These are phyloP conservation scores for Anticlea derivata DNA, from an alignment of 2,888 invertebrate genomes.

Conservation along the genomic window DNA sequence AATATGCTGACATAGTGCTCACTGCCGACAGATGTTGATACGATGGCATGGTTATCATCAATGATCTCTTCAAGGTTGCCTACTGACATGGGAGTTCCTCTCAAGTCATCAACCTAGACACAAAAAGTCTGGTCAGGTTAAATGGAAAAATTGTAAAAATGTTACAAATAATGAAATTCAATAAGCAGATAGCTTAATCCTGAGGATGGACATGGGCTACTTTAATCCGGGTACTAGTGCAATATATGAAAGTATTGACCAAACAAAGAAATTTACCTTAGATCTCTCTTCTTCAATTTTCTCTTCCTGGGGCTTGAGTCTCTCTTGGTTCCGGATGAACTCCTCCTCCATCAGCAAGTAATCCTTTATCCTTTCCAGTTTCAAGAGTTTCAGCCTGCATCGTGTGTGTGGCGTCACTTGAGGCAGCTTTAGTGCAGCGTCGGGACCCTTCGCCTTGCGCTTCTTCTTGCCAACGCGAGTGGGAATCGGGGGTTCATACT, in stretches of 20 bases:
- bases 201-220: no score
- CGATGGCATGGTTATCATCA: conserved; percentile 99
- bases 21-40: conserved; percentile 98
- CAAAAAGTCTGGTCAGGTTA: background rate
- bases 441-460: conserved; percentile 97
- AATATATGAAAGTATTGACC: background rate
- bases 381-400: conserved; percentile 96
- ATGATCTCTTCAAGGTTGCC: conserved; percentile 99
- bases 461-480: conserved; percentile 99
- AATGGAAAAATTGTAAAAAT: no score
- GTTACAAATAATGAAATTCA: no score
- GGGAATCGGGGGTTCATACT: conserved; percentile 99
- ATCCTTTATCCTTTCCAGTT: conserved; percentile 98
- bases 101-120: conserved; percentile 94
- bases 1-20: conserved; percentile 99
- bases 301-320: conserved; percentile 99
- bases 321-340: conserved; percentile 98
- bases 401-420: conserved; percentile 99
- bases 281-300: conserved; percentile 99
- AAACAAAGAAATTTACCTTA: conserved; percentile 77
- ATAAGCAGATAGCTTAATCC: no score
- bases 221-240: background rate
- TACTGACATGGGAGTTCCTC: conserved; percentile 99
- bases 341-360: conserved; percentile 99
- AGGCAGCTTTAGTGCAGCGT: conserved; percentile 98